phyloP scores from a whole-genome alignment of 1,140 invertebrate species.

The Cryptotermes secundus region DNA sequence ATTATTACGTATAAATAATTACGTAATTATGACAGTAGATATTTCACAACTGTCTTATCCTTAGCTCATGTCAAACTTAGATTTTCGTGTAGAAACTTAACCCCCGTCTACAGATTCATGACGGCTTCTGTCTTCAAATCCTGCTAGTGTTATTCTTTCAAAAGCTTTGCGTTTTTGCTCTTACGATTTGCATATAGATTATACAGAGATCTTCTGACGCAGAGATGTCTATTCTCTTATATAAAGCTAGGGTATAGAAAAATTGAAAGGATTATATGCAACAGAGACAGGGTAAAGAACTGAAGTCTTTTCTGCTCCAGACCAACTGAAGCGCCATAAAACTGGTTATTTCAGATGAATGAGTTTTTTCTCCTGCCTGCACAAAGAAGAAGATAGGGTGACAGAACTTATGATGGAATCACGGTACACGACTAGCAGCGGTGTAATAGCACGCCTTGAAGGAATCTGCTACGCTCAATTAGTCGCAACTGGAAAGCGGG shows the following conservation, averaged over 20 bases:
- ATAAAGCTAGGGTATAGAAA: no score
- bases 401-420: not conserved
- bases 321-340: not conserved
- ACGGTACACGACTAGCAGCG: not conserved
- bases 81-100: not conserved
- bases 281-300: not conserved
- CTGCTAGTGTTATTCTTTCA: not conserved
- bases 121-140: not conserved
- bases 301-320: not conserved
- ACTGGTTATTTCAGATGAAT: slow-evolving; percentile 8
- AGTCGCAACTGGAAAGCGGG: not conserved
- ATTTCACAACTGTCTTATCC: not conserved
- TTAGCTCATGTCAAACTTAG: not conserved
- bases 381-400: not conserved
- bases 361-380: not conserved
- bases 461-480: not conserved
- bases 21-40: not conserved
- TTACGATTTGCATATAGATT: not conserved
- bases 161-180: not conserved
- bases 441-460: not conserved
- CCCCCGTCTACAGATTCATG: not conserved
- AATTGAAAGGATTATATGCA: not conserved
- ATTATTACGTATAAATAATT: no score
- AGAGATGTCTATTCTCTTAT: not conserved
- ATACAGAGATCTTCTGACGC: not conserved